These are phyloP conservation scores for Pelosia muscerda DNA, from an alignment of 2,888 invertebrate species.

Conservation along the genomic window DNA sequence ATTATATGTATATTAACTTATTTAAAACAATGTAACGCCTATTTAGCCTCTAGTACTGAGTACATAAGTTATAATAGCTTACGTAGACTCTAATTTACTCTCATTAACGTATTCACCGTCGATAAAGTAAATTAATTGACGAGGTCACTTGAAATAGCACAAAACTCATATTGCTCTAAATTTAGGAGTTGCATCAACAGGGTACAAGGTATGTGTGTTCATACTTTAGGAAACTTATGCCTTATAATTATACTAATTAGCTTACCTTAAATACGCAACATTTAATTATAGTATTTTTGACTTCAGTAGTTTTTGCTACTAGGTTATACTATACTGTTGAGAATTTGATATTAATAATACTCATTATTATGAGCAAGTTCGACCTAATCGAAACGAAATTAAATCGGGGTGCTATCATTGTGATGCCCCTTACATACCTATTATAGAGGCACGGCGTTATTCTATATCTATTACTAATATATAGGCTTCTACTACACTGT, in stretches of 20 bases:
- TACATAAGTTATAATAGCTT: slow-evolving; percentile 37
- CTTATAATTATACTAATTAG: not conserved
- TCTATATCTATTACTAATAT: too few species aligned
- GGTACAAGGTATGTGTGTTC: slow-evolving; percentile 5
- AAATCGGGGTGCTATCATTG: too few species aligned
- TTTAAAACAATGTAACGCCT: not conserved
- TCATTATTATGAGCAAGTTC: too few species aligned
- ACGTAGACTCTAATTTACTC: slow-evolving; percentile 63
- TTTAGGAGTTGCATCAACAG: slow-evolving; percentile 46
- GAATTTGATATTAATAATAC: too few species aligned
- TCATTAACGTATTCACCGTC: slow-evolving; percentile 70
- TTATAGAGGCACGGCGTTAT: too few species aligned
- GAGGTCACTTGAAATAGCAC: slow-evolving; percentile 75
- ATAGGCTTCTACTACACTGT: too few species aligned
- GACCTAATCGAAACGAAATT: too few species aligned
- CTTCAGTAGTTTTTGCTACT: too few species aligned
- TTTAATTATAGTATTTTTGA: too few species aligned
- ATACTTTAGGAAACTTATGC: not conserved
- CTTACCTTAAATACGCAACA: not conserved
- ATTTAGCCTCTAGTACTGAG: slow-evolving; percentile 14
- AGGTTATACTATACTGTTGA: too few species aligned
- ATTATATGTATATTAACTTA: not conserved
- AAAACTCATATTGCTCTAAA: slow-evolving; percentile 67
- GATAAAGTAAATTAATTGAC: slow-evolving; percentile 77
- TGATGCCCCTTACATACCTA: too few species aligned